phyloP scores from a whole-genome alignment of 2,888 invertebrate species.

The Gari tellinella region DNA sequence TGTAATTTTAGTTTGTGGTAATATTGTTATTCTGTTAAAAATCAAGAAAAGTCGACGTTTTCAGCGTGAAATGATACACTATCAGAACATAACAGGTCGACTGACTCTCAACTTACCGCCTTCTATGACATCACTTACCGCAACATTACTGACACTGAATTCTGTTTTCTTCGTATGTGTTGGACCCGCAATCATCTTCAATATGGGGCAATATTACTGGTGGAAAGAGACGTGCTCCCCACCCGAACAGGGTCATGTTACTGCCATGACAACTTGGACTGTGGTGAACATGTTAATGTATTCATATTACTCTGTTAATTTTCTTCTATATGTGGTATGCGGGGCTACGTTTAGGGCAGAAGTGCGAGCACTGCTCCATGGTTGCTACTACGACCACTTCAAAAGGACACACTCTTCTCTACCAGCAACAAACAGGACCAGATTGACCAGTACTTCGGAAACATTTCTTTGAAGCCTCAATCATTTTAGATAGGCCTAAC shows the following conservation, averaged over 20 bases:
- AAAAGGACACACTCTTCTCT: too few species aligned
- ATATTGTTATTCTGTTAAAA: conserved; percentile 65
- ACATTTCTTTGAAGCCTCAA: too few species aligned
- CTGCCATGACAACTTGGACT: conserved; percentile 48
- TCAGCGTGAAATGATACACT: conserved; percentile 14
- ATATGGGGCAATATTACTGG: conserved; percentile 56
- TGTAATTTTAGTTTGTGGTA: conserved; percentile 64
- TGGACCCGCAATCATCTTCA: conserved; percentile 62
- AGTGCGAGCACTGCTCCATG: conserved; percentile 32
- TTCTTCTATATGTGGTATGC: conserved; percentile 68
- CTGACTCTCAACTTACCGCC: not conserved
- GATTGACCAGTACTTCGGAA: too few species aligned
- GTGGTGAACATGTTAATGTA: conserved; percentile 67
- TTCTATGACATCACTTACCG: conserved; percentile 61
- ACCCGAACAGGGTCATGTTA: conserved; percentile 9
- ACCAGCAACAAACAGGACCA: too few species aligned
- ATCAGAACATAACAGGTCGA: not conserved
- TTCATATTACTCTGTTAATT: conserved; percentile 69
- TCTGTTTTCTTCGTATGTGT: conserved; percentile 66
- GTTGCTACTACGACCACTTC: not conserved
- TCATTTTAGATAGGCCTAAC: too few species aligned
- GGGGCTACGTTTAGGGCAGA: conserved; percentile 68
- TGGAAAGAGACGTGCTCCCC: not conserved
- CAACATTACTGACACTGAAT: conserved; percentile 63
- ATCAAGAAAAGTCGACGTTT: conserved; percentile 48